Evolutionary conservation across 2,113 vertebrate species (phyloP).

Genomic region (Candoia aspera): DNA sequence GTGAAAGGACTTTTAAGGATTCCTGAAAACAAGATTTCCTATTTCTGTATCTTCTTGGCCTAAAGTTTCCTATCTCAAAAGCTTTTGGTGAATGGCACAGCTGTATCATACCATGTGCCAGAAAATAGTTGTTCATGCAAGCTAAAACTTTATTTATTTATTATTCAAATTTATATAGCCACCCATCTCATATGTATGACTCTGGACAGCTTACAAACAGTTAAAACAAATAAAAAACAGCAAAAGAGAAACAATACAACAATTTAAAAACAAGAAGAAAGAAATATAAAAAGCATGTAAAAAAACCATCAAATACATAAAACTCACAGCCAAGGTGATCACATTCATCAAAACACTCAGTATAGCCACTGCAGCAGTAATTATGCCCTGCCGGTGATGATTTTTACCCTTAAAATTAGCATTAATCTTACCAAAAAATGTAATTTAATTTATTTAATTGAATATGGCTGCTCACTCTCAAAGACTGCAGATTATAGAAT

Average conservation of each 20-base stretch:
- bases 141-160: not conserved
- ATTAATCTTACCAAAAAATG: not conserved
- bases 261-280: not conserved
- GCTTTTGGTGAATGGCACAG: not conserved
- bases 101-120: not conserved
- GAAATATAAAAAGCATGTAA: no score
- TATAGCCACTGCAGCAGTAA: no score
- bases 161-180: not conserved
- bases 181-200: not conserved
- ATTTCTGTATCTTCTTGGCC: not conserved
- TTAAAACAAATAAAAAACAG: not conserved
- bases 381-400: not conserved
- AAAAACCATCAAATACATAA: no score
- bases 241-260: not conserved
- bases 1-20: not conserved
- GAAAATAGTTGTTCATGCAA: not conserved
- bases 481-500: not conserved
- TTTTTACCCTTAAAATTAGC: not conserved
- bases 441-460: no score
- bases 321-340: no score
- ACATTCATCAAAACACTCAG: no score
- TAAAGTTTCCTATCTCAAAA: not conserved
- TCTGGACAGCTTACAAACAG: not conserved
- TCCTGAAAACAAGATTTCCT: not conserved
- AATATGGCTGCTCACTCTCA: not conserved